Evolutionary conservation across 2,888 invertebrate species (phyloP).

Genomic region (Plebejus anna): DNA sequence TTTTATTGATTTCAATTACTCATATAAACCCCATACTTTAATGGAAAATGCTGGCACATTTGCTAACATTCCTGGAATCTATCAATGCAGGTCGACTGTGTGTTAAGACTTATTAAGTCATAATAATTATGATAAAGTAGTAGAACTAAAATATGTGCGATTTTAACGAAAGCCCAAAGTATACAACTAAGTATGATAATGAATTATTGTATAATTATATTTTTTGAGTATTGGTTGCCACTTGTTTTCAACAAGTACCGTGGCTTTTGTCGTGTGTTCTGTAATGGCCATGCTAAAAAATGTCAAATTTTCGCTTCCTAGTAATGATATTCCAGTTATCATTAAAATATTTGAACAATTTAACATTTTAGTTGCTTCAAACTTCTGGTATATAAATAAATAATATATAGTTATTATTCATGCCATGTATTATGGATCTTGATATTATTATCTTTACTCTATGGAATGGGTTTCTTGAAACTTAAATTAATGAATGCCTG

Average conservation of each 20-base stretch:
- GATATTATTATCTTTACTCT: background rate
- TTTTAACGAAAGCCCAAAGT: background rate
- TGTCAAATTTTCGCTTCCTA: conserved; percentile 22
- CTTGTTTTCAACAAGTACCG: background rate
- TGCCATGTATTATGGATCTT: background rate
- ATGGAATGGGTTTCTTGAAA: conserved; percentile 8
- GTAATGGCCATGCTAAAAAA: conserved; percentile 15
- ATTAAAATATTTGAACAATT: background rate
- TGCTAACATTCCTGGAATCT: background rate
- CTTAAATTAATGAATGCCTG: background rate
- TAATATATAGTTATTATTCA: too few species aligned
- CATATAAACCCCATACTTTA: background rate
- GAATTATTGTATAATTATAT: conserved; percentile 21
- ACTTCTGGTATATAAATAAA: conserved; percentile 10
- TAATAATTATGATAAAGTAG: background rate
- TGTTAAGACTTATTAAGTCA: background rate
- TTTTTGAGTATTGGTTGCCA: conserved; percentile 9
- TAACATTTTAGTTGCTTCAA: background rate
- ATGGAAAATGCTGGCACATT: background rate
- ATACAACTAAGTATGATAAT: background rate
- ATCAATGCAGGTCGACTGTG: background rate
- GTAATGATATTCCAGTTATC: background rate
- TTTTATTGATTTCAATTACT: background rate
- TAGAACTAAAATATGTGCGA: background rate
- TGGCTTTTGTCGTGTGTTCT: background rate